A percentile compares a stretch with the other conserved stretches of the same genome.
These are phyloP conservation scores for Papilio protenor DNA, from an alignment of 2,888 invertebrate species.

Conservation along the genomic window DNA sequence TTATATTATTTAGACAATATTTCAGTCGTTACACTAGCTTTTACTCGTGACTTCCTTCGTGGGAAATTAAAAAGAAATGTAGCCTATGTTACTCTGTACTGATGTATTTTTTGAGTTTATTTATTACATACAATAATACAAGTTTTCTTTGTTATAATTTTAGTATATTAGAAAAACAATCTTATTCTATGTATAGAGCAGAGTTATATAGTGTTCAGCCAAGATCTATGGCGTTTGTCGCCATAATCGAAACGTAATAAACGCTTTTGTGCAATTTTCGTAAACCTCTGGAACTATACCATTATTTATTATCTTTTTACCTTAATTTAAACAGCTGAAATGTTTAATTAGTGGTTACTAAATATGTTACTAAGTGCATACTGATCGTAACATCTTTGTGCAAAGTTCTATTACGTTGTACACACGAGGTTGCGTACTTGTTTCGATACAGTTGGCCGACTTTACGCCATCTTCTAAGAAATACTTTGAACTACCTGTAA, in stretches of 20 bases:
- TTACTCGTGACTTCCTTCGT: too few relatives aligned
- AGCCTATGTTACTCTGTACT: too few relatives aligned
- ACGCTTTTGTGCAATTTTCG: not conserved
- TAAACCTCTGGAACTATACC: not conserved
- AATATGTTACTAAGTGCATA: conserved; percentile 16
- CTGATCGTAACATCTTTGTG: conserved; percentile 6
- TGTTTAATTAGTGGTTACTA: conserved; percentile 1
- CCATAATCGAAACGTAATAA: not conserved
- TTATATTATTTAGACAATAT: too few relatives aligned
- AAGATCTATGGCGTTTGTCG: not conserved
- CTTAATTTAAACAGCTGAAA: not conserved
- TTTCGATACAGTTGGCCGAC: conserved; percentile 31
- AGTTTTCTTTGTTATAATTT: too few relatives aligned
- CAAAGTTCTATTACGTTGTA: conserved; percentile 24
- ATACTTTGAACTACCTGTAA: conserved; percentile 14
- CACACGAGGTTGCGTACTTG: conserved; percentile 29
- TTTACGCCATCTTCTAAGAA: conserved; percentile 35
- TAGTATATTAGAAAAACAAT: too few relatives aligned
- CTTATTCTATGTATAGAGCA: too few relatives aligned
- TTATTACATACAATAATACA: too few relatives aligned
- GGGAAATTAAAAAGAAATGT: too few relatives aligned
- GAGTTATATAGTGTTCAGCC: too few relatives aligned
- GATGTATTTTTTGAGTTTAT: too few relatives aligned
- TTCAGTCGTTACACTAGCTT: too few relatives aligned
- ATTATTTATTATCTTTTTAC: not conserved